Evolutionary conservation across 2,797 vertebrate species (phyloP).

Genomic region (Lepus oiostolus): DNA sequence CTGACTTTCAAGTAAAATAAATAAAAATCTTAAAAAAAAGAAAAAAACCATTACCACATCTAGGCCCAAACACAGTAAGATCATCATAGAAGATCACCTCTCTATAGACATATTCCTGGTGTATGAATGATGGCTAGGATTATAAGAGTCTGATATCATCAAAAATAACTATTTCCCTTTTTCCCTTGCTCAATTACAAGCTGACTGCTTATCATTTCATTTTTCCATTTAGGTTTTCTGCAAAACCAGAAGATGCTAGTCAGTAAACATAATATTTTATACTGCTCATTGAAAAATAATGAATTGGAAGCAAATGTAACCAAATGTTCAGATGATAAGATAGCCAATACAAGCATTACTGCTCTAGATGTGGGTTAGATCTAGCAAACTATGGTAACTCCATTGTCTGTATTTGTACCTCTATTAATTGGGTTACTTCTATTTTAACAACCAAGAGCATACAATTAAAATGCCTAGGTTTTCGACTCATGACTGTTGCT

Average conservation of each 20-base stretch:
- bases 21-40: background rate
- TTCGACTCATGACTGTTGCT: background rate
- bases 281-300: background rate
- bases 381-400: background rate
- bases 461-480: background rate
- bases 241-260: background rate
- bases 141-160: background rate
- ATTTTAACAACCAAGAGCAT: background rate
- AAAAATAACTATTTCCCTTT: background rate
- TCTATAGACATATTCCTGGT: background rate
- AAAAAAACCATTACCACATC: background rate
- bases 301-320: background rate
- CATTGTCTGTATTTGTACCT: background rate
- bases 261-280: background rate
- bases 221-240: background rate
- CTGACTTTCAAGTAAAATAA: no score
- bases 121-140: background rate
- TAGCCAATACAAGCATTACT: background rate
- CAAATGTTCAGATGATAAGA: conserved; percentile 33
- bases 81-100: background rate
- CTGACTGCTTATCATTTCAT: background rate
- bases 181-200: background rate
- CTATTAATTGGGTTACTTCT: background rate
- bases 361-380: background rate
- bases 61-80: background rate